These are phyloP conservation scores for Smutsia temminckii DNA, from an alignment of 2,797 vertebrate species.

Conservation along the genomic window DNA sequence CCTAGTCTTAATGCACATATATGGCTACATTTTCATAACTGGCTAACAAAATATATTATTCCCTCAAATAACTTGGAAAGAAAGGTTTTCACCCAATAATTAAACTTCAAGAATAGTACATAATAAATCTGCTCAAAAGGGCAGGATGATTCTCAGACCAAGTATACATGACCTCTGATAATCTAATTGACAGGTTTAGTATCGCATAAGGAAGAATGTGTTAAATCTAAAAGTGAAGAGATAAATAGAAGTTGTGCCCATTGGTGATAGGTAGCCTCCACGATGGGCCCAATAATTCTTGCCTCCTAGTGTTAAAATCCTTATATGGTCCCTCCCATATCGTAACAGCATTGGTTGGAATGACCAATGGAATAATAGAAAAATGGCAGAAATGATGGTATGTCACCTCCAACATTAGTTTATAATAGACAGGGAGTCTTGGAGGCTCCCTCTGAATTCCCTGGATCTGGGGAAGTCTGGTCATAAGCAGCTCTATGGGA, in stretches of 20 bases:
- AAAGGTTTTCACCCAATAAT: not conserved
- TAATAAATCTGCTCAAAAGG: not conserved
- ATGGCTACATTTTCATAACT: not conserved
- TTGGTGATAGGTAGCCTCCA: not conserved
- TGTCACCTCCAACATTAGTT: not conserved
- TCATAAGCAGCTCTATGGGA: not conserved
- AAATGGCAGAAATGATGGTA: not conserved
- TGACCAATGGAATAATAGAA: not conserved
- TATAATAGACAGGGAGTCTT: not conserved
- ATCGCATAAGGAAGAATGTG: not conserved
- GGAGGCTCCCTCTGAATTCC: not conserved
- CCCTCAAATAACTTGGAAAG: not conserved
- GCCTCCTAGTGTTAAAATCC: not conserved
- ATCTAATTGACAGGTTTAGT: not conserved
- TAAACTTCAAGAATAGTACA: not conserved
- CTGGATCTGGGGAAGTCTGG: not conserved
- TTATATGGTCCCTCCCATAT: not conserved
- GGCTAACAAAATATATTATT: not conserved
- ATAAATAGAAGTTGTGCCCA: not conserved
- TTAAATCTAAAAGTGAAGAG: not conserved
- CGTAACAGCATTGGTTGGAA: not conserved
- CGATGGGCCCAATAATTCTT: not conserved
- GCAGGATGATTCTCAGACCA: not conserved
- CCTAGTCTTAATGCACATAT: not conserved
- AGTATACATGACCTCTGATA: not conserved